Evolutionary conservation across 2,888 invertebrate genomes (phyloP).

Genomic region (Cephonodes hylas): DNA sequence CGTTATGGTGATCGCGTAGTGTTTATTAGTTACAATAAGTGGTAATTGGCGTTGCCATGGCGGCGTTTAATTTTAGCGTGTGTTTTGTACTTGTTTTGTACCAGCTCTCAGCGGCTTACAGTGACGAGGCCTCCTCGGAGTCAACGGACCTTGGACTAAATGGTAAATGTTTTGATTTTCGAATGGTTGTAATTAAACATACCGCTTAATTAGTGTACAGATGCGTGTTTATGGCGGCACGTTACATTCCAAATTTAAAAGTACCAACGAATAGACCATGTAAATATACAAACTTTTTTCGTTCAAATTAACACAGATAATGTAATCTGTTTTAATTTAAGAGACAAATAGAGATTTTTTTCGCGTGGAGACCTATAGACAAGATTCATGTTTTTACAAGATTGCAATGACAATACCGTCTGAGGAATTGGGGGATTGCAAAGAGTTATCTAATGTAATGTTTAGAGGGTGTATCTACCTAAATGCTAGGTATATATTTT

Average conservation of each 20-base stretch:
- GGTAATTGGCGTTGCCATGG: constrained; percentile 63
- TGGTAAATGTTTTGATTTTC: constrained; percentile 44
- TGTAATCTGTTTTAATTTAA: too few relatives aligned
- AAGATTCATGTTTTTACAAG: not conserved
- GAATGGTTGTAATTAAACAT: not conserved
- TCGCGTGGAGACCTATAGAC: not conserved
- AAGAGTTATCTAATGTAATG: not conserved
- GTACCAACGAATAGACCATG: too few relatives aligned
- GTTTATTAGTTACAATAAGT: constrained; percentile 57
- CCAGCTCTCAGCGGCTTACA: constrained; percentile 58
- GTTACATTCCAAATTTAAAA: not conserved
- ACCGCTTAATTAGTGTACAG: not conserved
- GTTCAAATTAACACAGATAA: too few relatives aligned
- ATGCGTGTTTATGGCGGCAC: not conserved
- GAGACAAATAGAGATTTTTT: not conserved
- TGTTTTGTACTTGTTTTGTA: constrained; percentile 66
- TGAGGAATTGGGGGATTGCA: too few relatives aligned
- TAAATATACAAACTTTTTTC: too few relatives aligned
- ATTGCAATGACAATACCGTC: not conserved
- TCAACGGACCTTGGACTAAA: constrained; percentile 60
- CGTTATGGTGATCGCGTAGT: constrained; percentile 57
- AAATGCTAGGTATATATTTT: not conserved
- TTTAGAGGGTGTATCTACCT: not conserved
- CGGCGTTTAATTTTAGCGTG: constrained; percentile 68
- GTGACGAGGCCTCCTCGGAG: constrained; percentile 66